Base-by-base conservation (phyloP, 2,797 vertebrate genomes). In the Halcyon chelicuti region DNA sequence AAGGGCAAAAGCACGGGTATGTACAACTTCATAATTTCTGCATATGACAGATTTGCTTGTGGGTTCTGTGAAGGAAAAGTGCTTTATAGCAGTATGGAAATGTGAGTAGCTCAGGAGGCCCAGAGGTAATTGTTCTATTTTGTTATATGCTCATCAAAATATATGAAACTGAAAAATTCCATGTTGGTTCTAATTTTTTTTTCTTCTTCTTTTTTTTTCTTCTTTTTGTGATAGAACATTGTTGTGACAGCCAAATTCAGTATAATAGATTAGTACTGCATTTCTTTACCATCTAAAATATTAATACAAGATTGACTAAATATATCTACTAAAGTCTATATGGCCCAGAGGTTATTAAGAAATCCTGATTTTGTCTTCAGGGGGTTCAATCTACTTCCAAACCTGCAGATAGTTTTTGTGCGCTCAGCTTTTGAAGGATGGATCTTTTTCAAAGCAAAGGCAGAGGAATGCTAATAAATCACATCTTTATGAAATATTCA, bases 401-500 rank as follows among this genome's bases (percentile, higher is more conserved):
- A 97, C 93, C 96, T 97, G 95, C 86, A 96, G 95, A 95, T 88
- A 97, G 21, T 94, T 97, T 97, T 96, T 97, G 85, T 96, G 62
- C 33, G 14, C 79, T 96, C 82, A 77, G 94, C 94, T 97, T 97
- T 90, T 95, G 90, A 97, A 97, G 84, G 81, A 97, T 96, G 60
- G 80, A 95, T 97, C 94, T 91, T 96, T 96, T 97, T 94, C 96
- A 96, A 97, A 97, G 95, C 92, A 97, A 93, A 98, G 87, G 88
- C 81, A 93, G 62, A 95, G 75, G 91, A 97, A 79, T 97, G 62
- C 75, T 97, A 98, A 98, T 98, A 98, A 98, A 97, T 98, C 97
- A 97, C 90, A 97, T 95, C 93, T 97, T 97, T 97, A 98, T 98
- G 97, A 98, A 98, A 98, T 98, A 98, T 98, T 98, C 96, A 98